These are phyloP conservation scores for Sphaerophoria taeniata DNA, from an alignment of 2,888 invertebrate genomes.

Conservation along the genomic window DNA sequence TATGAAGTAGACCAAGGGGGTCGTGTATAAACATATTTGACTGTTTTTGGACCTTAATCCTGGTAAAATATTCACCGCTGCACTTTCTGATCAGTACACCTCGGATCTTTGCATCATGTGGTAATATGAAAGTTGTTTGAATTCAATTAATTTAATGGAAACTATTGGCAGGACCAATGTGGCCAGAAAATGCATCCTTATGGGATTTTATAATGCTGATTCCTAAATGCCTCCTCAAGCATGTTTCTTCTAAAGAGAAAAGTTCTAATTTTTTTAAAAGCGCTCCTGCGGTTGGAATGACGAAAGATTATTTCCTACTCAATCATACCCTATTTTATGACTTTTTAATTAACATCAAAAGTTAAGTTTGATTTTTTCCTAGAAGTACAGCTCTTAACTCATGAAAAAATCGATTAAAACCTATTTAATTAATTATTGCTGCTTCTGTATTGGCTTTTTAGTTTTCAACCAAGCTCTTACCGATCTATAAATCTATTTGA, in stretches of 20 bases:
- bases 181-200: slow-evolving; percentile 36
- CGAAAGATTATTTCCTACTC: too few relatives aligned
- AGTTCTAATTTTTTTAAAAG: too few relatives aligned
- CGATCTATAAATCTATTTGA: background rate
- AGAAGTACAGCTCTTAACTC: background rate
- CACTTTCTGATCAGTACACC: too few relatives aligned
- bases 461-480: background rate
- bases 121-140: slow-evolving; percentile 2
- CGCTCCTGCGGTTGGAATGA: too few relatives aligned
- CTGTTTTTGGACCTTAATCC: slow-evolving; percentile 54
- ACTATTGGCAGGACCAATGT: slow-evolving; percentile 8
- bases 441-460: slow-evolving; percentile 39
- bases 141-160: slow-evolving; percentile 28
- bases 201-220: slow-evolving; percentile 15
- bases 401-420: slow-evolving; percentile 47
- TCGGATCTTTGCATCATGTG: background rate
- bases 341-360: background rate
- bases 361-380: slow-evolving; percentile 3
- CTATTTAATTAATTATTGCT: slow-evolving; percentile 54
- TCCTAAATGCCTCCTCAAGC: background rate
- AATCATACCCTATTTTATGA: too few relatives aligned
- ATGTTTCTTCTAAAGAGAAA: too few relatives aligned
- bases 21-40: background rate
- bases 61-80: slow-evolving; percentile 38
- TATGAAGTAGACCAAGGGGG: background rate